phyloP scores from a whole-genome alignment of 2,888 invertebrate genomes.

The Heteromurus nitidus region DNA sequence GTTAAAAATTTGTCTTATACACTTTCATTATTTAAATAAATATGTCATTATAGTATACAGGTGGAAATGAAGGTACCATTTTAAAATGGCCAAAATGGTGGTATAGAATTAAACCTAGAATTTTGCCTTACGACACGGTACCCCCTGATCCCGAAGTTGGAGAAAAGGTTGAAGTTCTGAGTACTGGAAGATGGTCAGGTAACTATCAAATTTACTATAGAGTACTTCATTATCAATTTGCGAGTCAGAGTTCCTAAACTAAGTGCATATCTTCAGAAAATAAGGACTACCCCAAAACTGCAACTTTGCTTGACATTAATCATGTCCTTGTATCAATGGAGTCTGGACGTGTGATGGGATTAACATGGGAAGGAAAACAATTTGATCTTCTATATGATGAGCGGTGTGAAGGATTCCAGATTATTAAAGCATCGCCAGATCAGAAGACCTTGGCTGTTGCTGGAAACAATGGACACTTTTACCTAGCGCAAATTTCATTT shows the following conservation, averaged over 20 bases:
- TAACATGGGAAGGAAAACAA: conserved; percentile 45
- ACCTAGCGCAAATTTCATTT: conserved; percentile 30
- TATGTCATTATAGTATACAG: conserved; percentile 61
- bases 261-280: conserved; percentile 38
- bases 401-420: conserved; percentile 36
- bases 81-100: conserved; percentile 59
- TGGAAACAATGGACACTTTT: conserved; percentile 53
- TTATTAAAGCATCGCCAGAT: conserved; percentile 44
- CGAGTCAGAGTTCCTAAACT: neutral
- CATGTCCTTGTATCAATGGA: conserved; percentile 58
- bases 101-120: conserved; percentile 34
- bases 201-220: neutral
- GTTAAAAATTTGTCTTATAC: neutral
- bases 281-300: conserved; percentile 53
- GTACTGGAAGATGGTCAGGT: conserved; percentile 48
- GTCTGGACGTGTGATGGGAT: conserved; percentile 42
- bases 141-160: conserved; percentile 15
- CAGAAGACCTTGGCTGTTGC: conserved; percentile 47
- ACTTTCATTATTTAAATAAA: neutral
- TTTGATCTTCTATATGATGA: conserved; percentile 49
- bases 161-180: conserved; percentile 10
- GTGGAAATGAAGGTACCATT: conserved; percentile 63
- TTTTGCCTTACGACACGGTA: conserved; percentile 43
- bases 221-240: conserved; percentile 9
- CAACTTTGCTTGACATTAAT: conserved; percentile 38